phyloP scores from a whole-genome alignment of 2,797 vertebrate genomes.

The Glyptemys insculpta region DNA sequence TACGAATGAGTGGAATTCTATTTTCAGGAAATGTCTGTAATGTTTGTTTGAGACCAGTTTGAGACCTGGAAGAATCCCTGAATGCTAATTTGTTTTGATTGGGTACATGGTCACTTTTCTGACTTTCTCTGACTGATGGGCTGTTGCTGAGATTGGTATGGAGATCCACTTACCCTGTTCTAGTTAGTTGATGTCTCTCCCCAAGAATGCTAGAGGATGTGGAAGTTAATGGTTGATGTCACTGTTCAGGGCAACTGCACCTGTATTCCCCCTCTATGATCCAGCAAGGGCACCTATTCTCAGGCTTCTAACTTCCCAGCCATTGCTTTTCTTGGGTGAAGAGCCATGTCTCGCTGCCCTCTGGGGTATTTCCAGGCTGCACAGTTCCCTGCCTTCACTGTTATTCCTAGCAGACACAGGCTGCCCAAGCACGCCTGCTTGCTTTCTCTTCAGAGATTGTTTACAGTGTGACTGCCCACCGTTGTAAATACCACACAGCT shows the following conservation, averaged over 20 bases:
- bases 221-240: no score
- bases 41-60: accelerated
- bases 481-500: no score
- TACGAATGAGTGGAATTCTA: not conserved
- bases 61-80: not conserved
- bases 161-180: not conserved
- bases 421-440: no score
- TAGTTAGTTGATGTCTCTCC: not conserved
- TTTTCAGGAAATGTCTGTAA: not conserved
- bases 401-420: no score
- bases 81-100: not conserved
- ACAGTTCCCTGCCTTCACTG: no score
- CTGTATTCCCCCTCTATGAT: no score
- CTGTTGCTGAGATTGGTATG: not conserved
- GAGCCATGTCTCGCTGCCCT: not conserved
- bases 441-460: no score
- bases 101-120: not conserved
- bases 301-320: no score
- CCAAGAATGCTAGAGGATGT: not conserved
- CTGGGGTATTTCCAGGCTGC: no score
- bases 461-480: no score
- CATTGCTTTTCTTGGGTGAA: no score
- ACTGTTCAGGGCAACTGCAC: not conserved
- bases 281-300: no score
- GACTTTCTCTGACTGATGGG: not conserved